phyloP scores from a whole-genome alignment of 2,113 vertebrate species.

The Thermophis baileyi region DNA sequence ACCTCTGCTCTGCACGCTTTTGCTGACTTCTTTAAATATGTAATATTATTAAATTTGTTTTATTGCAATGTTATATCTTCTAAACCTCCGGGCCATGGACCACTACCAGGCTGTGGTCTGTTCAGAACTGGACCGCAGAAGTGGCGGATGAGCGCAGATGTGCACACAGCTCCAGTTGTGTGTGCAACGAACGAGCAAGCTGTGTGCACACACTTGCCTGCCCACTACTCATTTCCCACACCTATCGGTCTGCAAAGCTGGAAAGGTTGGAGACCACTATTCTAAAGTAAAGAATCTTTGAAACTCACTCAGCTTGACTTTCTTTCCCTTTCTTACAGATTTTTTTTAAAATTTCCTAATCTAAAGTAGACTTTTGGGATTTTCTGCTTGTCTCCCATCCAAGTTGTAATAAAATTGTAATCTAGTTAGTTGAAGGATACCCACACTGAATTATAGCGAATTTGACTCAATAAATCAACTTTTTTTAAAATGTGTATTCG shows the following conservation, averaged over 20 bases:
- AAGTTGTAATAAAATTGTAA: background rate
- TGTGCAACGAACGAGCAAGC: background rate
- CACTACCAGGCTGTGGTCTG: accelerated
- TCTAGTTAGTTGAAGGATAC: background rate
- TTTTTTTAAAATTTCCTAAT: background rate
- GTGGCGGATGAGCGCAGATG: background rate
- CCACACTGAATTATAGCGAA: background rate
- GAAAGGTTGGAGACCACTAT: background rate
- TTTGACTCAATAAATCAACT: background rate
- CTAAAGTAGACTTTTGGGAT: background rate
- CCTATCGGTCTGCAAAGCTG: background rate
- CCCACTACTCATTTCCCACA: background rate
- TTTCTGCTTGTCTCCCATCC: background rate
- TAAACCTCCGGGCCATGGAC: background rate
- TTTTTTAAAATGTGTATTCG: background rate
- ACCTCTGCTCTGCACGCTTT: background rate
- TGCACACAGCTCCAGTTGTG: background rate
- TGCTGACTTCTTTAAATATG: background rate
- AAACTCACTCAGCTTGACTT: background rate
- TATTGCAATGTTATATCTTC: background rate
- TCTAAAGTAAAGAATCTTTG: background rate
- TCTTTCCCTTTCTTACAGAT: background rate
- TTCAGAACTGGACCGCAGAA: background rate
- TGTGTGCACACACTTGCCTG: background rate
- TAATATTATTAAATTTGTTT: background rate